phyloP scores from a whole-genome alignment of 2,113 vertebrate species.

The Python bivittatus region DNA sequence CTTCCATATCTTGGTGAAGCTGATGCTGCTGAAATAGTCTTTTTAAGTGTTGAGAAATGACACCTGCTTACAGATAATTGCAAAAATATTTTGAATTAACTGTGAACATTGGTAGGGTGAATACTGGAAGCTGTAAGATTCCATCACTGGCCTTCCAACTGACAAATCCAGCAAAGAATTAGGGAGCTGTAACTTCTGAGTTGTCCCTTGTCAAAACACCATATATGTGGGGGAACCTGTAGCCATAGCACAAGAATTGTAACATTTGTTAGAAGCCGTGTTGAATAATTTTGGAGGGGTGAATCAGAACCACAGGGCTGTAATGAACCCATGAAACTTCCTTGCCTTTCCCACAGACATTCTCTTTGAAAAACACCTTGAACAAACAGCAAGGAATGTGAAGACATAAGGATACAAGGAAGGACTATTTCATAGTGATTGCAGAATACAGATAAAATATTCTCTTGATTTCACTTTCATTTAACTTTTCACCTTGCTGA shows the following conservation, averaged over 20 bases:
- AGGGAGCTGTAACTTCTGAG: background rate
- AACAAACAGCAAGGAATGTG: background rate
- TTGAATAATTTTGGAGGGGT: background rate
- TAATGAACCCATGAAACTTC: background rate
- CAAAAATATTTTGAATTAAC: fast-evolving
- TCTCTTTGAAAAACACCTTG: background rate
- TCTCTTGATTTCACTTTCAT: too few species aligned
- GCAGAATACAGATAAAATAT: too few species aligned
- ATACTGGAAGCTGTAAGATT: background rate
- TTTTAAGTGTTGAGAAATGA: fast-evolving
- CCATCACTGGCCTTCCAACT: background rate
- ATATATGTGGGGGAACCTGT: background rate
- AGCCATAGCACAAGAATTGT: background rate
- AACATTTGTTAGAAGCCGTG: conserved; percentile 19
- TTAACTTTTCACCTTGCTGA: too few species aligned
- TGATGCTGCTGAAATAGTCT: background rate
- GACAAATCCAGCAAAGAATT: background rate
- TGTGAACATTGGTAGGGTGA: fast-evolving
- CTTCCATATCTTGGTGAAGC: background rate
- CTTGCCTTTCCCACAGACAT: background rate
- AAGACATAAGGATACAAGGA: too few species aligned
- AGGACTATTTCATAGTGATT: too few species aligned
- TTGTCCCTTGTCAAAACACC: background rate
- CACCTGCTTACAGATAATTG: fast-evolving
- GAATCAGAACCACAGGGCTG: background rate